These are phyloP conservation scores for Pteronura brasiliensis DNA, from an alignment of 2,113 vertebrate genomes.

Conservation along the genomic window DNA sequence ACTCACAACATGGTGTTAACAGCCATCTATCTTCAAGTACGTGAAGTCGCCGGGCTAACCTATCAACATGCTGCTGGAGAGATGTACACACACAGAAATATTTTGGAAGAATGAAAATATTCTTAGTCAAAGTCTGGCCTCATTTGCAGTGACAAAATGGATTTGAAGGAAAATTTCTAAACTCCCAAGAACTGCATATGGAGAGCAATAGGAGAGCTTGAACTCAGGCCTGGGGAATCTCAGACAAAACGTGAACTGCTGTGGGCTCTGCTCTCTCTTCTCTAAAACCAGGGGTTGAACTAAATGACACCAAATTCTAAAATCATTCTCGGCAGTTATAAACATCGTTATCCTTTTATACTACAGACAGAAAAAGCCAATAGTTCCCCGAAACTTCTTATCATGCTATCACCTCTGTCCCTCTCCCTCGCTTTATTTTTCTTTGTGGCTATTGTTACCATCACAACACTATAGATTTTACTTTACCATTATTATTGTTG, in stretches of 20 bases:
- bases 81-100: slow-evolving; percentile 52
- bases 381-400: neutral
- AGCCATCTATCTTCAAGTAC: slow-evolving; percentile 55
- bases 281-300: neutral
- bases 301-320: neutral
- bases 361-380: neutral
- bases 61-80: slow-evolving; percentile 38
- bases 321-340: neutral
- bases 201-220: neutral
- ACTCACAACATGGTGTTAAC: slow-evolving; percentile 24
- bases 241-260: neutral
- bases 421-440: neutral
- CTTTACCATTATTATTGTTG: neutral
- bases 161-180: neutral
- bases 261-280: neutral
- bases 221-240: neutral
- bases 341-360: neutral
- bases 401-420: neutral
- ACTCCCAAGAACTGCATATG: neutral
- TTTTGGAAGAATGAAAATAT: slow-evolving; percentile 53
- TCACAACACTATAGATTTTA: neutral
- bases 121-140: slow-evolving; percentile 54
- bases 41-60: slow-evolving; percentile 23
- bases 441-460: neutral
- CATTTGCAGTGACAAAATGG: slow-evolving; percentile 19